A percentile compares a stretch with the other conserved stretches of the same genome.
These are phyloP conservation scores for Coracias cyanogaster DNA, from an alignment of 2,797 vertebrate genomes.

Conservation along the genomic window DNA sequence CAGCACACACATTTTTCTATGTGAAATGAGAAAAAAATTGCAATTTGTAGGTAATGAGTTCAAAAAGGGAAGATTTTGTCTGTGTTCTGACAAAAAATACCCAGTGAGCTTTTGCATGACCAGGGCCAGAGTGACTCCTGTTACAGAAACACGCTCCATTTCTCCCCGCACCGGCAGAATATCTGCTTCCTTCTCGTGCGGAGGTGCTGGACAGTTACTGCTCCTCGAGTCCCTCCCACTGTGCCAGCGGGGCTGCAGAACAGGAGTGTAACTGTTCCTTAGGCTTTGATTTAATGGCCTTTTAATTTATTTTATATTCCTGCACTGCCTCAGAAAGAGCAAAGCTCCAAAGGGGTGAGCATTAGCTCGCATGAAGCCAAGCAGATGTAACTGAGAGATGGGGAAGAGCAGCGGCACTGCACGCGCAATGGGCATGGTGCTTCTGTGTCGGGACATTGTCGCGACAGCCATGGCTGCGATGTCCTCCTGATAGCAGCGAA, in stretches of 20 bases:
- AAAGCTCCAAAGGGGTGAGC: background rate
- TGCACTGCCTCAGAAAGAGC: background rate
- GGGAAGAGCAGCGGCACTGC: too few relatives aligned
- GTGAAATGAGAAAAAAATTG: background rate
- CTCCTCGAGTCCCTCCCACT: rapidly evolving
- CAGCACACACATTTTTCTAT: background rate
- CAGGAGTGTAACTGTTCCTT: background rate
- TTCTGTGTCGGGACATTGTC: rapidly evolving
- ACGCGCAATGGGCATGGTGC: rapidly evolving
- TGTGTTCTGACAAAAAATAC: background rate
- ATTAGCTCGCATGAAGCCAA: too few relatives aligned
- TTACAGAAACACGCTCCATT: background rate
- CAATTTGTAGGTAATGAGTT: background rate
- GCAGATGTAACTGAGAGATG: background rate
- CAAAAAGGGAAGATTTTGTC: background rate
- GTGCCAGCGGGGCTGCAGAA: background rate
- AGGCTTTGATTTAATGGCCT: background rate
- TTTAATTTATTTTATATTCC: background rate
- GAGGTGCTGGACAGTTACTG: background rate
- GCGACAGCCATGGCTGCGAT: rapidly evolving
- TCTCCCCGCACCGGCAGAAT: background rate
- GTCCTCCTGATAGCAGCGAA: rapidly evolving
- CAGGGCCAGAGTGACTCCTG: background rate
- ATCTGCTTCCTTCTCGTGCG: background rate
- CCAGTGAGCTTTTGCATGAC: background rate